Base-by-base conservation (phyloP, 2,797 vertebrate genomes). In the Smutsia temminckii region DNA sequence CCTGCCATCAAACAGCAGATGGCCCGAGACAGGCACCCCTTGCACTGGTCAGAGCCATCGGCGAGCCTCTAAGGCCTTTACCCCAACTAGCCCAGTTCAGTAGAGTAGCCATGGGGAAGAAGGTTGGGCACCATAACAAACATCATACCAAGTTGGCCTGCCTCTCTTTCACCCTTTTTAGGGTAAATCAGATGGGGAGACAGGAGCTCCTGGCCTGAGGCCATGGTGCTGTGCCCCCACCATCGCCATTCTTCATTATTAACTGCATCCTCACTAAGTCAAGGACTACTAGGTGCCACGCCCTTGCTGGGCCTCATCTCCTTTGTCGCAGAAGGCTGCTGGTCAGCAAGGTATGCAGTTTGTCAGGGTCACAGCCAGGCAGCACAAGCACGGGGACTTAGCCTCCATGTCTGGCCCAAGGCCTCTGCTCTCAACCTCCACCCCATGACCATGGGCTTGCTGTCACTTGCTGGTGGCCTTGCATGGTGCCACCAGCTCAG, bases 61-160 rank as follows among this genome's bases (percentile, higher is more conserved):
- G 53, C 42, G 42, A 68, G 42, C 17, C 37, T 40, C 87, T 9
- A 16, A 86, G 87, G 13, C 16, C 69, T 78, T 64, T 6, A 2
- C 46, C 63, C 66, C 5, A 1, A 6, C 40, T 40, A 13, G 68
- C 90, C 61, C 80, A n/a, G 10, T 13, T 18, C 32, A 37, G 64
- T 8, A 49, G 69, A 10, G 23, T 12, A 29, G 40, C 51, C 2
- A 0, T 14, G 71, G 80, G 29, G n/a, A 42, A 11, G 3, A 27
- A 21, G n/a, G 57, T 4, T 0, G 17, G 6, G 7, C 2, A 14
- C 34, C 0, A 0, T 40, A 5, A 27, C 21, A 2, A 49, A 20
- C 6, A 3, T 16, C 77, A 55, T 37, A 8, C 42, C 80, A 21
- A 14, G 51, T 29, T 20, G 20, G 49, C 81, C 57, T 46, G 53